Evolutionary conservation across 1,140 invertebrate genomes (phyloP).

Genomic region (Drosophila azteca): DNA sequence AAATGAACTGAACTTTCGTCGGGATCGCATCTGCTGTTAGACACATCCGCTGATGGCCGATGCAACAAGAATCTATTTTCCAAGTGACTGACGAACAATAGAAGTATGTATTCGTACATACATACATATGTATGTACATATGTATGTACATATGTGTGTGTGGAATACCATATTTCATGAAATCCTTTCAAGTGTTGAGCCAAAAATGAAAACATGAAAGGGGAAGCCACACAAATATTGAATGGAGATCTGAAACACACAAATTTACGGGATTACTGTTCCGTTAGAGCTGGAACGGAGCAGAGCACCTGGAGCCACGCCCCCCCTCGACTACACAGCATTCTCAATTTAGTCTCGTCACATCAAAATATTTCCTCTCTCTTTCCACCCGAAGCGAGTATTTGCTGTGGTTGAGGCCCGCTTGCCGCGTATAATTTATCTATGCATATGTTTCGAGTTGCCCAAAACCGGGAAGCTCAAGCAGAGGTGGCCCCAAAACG

Average conservation of each 20-base stretch:
- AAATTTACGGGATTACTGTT: constrained; percentile 27
- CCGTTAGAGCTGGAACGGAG: background rate
- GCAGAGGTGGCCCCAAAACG: constrained; percentile 33
- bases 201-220: constrained; percentile 6
- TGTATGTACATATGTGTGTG: no score
- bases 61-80: constrained; percentile 56
- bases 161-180: constrained; percentile 3
- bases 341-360: constrained; percentile 74
- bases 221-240: constrained; percentile 13
- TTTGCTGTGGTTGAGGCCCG: constrained; percentile 54
- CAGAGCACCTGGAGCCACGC: constrained; percentile 29
- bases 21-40: constrained; percentile 42
- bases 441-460: constrained; percentile 79
- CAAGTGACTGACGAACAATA: constrained; percentile 55
- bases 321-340: constrained; percentile 29
- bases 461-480: constrained; percentile 50
- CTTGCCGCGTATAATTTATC: constrained; percentile 80
- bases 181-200: constrained; percentile 20
- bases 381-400: constrained; percentile 1
- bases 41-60: constrained; percentile 44
- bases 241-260: constrained; percentile 27
- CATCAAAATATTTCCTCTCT: constrained; percentile 67
- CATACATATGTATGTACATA: no score
- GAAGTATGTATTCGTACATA: constrained; percentile 2
- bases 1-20: constrained; percentile 26